A percentile compares a stretch with the other conserved stretches of the same genome.
Evolutionary conservation across 1,140 invertebrate species (phyloP).

Genomic region (Scaptomyza graminum): DNA sequence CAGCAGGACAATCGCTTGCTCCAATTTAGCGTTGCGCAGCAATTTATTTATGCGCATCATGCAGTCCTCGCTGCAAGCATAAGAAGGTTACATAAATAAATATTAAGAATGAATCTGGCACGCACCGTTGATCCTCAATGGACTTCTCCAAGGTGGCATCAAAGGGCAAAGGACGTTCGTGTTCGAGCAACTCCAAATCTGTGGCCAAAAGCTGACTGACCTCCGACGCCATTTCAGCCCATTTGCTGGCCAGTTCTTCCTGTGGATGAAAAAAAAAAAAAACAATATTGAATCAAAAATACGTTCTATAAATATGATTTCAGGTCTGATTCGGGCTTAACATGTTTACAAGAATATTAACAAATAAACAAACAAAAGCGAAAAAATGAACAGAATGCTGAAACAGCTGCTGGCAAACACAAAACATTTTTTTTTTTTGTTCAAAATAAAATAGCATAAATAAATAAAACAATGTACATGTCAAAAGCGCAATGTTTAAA

Average conservation of each 20-base stretch:
- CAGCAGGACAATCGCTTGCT: constrained; percentile 91
- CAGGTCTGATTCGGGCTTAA: neutral
- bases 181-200: constrained; percentile 85
- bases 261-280: constrained; percentile 50
- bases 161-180: constrained; percentile 89
- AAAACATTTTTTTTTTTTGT: constrained; percentile 2
- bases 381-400: neutral
- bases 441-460: neutral
- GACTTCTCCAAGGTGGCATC: constrained; percentile 92
- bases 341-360: neutral
- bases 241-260: constrained; percentile 86
- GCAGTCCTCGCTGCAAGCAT: constrained; percentile 89
- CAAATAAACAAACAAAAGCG: neutral
- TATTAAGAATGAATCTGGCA: constrained; percentile 9
- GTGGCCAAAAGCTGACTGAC: constrained; percentile 88
- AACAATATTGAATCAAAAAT: too few relatives aligned
- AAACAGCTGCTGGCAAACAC: neutral
- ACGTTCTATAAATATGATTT: neutral
- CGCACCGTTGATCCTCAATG: constrained; percentile 95
- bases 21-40: constrained; percentile 88
- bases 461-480: constrained; percentile 19
- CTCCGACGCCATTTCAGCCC: constrained; percentile 89
- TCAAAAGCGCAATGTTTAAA: constrained; percentile 28
- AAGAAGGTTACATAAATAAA: constrained; percentile 57
- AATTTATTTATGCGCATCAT: constrained; percentile 94